Conservation (phyloP, 30 jellyfish, hydroid and myxozoan species). For the Haliclystus octoradiatus region DNA sequence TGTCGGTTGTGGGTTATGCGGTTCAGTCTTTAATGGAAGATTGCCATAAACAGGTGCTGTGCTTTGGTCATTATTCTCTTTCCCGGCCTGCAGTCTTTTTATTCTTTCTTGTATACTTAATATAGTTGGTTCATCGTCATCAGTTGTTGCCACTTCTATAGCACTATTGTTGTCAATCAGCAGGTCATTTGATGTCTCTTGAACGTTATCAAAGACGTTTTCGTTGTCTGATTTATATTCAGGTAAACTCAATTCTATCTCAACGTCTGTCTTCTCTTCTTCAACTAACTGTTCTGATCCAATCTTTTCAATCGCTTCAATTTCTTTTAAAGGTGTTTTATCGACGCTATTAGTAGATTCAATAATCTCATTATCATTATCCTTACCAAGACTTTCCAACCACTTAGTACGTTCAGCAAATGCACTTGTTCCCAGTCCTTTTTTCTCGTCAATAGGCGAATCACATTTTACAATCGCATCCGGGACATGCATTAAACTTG, state of each 20-base stretch:
- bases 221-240: background rate
- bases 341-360: background rate
- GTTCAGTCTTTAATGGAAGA: too few species aligned
- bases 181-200: background rate
- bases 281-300: background rate
- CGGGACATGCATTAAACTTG: background rate
- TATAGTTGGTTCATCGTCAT: too few species aligned
- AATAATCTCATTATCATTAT: background rate
- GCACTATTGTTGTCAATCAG: too few species aligned
- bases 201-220: background rate
- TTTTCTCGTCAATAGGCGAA: background rate
- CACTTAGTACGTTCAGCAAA: background rate
- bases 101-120: background rate
- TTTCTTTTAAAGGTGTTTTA: background rate
- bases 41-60: background rate
- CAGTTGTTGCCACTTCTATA: too few species aligned
- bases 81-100: background rate
- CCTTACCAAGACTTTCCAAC: background rate
- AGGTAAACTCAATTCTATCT: too few species aligned
- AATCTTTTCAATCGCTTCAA: background rate
- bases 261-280: background rate
- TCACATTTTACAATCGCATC: background rate
- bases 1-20: too few species aligned
- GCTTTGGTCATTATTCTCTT: background rate
- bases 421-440: background rate